Evolutionary conservation across 2,888 invertebrate species (phyloP).

Genomic region (Patella caerulea): DNA sequence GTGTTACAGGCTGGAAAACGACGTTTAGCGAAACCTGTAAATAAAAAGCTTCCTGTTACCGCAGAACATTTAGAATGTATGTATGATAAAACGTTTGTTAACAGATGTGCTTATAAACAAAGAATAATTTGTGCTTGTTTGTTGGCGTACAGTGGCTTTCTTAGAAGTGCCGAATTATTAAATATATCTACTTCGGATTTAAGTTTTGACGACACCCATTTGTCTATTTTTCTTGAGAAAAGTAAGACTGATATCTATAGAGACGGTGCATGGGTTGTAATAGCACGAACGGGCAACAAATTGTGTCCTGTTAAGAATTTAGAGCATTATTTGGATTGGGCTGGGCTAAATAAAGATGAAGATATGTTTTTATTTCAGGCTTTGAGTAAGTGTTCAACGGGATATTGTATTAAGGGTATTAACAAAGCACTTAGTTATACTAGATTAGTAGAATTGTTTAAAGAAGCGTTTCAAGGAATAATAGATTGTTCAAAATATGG

Average conservation of each 20-base stretch:
- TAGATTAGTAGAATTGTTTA: conserved; percentile 22
- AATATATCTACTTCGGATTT: conserved; percentile 24
- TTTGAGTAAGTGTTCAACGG: conserved; percentile 1
- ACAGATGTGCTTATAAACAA: conserved; percentile 6
- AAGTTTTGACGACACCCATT: conserved; percentile 13
- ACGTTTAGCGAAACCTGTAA: not conserved
- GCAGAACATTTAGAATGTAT: not conserved
- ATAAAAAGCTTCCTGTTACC: not conserved
- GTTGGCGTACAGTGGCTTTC: conserved; percentile 17
- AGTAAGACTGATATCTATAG: conserved; percentile 31
- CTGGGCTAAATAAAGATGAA: not conserved
- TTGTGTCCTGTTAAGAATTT: not conserved
- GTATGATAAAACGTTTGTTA: conserved; percentile 3
- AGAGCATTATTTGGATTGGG: not conserved
- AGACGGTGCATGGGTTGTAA: conserved; percentile 25
- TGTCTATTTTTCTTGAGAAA: conserved; percentile 26
- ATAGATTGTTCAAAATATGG: conserved; percentile 20
- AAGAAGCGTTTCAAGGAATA: conserved; percentile 25
- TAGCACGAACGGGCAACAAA: conserved; percentile 17
- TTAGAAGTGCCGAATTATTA: conserved; percentile 25
- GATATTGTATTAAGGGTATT: conserved; percentile 9
- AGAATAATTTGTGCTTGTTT: conserved; percentile 13
- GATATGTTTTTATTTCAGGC: conserved; percentile 14
- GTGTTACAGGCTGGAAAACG: not conserved
- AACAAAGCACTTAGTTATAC: conserved; percentile 21